These are phyloP conservation scores for Lophochroa leadbeateri DNA, from an alignment of 2,113 vertebrate species.

Conservation along the genomic window DNA sequence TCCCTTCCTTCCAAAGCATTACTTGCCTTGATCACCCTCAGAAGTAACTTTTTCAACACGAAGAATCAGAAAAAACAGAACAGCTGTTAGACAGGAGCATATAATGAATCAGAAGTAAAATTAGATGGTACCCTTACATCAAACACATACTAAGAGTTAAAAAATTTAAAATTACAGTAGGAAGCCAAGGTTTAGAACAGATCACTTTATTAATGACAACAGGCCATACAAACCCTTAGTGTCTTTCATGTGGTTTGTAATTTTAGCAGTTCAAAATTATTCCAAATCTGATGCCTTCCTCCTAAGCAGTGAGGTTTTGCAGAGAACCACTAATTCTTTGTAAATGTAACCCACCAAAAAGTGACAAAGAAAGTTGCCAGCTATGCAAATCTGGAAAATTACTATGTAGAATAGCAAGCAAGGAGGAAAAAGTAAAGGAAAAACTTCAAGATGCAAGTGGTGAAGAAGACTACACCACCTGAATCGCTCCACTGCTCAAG, in stretches of 20 bases:
- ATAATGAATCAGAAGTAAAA: not conserved
- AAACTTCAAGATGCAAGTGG: not conserved
- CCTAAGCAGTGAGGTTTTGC: not conserved
- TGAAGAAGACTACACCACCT: not conserved
- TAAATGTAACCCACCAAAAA: not conserved
- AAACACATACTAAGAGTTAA: not conserved
- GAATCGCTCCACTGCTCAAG: not conserved
- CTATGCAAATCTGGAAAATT: not conserved
- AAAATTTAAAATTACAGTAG: not conserved
- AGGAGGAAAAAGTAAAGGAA: not conserved
- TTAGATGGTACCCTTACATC: not conserved
- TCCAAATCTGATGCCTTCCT: not conserved
- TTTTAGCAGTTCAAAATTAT: not conserved
- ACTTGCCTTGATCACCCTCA: not conserved
- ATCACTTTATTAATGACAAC: not conserved
- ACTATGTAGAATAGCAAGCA: not conserved
- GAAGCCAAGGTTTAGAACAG: not conserved
- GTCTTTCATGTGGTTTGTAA: not conserved
- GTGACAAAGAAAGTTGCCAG: slow-evolving; percentile 22
- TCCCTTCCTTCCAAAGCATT: not conserved
- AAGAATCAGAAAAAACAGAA: not conserved
- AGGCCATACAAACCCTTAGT: not conserved
- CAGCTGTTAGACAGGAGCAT: not conserved
- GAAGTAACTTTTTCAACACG: not conserved
- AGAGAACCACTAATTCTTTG: not conserved